phyloP scores from a whole-genome alignment of 2,888 invertebrate species.

The Xylophagus ater region DNA sequence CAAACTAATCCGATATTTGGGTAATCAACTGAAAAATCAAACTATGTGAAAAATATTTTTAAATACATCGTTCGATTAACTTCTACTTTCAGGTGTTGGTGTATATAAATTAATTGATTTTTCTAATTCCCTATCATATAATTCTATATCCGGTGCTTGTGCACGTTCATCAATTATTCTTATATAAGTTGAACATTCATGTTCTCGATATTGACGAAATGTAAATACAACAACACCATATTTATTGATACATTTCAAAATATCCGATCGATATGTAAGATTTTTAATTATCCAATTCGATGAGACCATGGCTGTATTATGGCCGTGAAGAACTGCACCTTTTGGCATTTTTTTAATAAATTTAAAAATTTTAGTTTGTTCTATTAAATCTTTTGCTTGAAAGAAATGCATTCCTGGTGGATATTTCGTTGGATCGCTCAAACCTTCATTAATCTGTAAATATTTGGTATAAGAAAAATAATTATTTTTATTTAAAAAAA shows the following conservation, averaged over 20 bases:
- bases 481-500: no score
- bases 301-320: conserved; percentile 43
- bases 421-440: conserved; percentile 31
- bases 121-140: conserved; percentile 45
- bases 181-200: conserved; percentile 26
- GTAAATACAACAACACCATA: conserved; percentile 21
- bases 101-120: conserved; percentile 48
- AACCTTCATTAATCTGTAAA: conserved; percentile 6
- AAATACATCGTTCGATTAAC: conserved; percentile 10
- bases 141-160: conserved; percentile 32
- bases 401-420: conserved; percentile 47
- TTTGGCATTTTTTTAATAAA: conserved; percentile 48
- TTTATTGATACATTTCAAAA: conserved; percentile 27
- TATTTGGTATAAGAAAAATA: no score
- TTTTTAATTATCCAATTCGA: conserved; percentile 43
- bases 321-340: conserved; percentile 45
- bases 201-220: conserved; percentile 21
- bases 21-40: conserved; percentile 27
- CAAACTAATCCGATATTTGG: conserved; percentile 39
- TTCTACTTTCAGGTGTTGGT: conserved; percentile 38
- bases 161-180: conserved; percentile 31
- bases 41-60: not conserved
- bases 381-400: conserved; percentile 41
- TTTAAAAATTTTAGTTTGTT: conserved; percentile 44
- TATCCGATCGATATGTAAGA: conserved; percentile 40